Evolutionary conservation across 2,113 vertebrate species (phyloP).

Genomic region (Ibidorhyncha struthersii): DNA sequence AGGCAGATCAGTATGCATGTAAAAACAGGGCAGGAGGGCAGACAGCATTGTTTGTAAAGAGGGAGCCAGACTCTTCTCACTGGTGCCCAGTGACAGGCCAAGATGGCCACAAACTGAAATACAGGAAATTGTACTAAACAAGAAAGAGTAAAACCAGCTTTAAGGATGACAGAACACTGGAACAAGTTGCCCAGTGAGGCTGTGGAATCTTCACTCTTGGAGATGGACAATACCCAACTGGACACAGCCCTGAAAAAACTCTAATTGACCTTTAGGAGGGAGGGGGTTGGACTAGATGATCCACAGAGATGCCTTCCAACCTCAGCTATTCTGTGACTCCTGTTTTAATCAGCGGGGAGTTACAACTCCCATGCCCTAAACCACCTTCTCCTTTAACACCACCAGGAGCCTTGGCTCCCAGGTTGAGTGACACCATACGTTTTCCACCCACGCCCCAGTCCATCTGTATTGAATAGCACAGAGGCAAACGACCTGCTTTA

Average conservation of each 20-base stretch:
- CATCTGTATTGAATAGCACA: neutral
- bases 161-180: neutral
- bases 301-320: neutral
- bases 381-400: neutral
- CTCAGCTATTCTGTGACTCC: neutral
- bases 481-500: neutral
- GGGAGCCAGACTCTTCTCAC: neutral
- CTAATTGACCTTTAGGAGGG: neutral
- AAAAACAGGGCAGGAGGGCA: neutral
- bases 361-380: neutral
- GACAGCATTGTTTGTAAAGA: neutral
- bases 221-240: neutral
- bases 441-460: neutral
- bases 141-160: neutral
- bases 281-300: neutral
- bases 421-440: neutral
- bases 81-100: neutral
- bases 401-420: neutral
- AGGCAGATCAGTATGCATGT: accelerated
- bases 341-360: neutral
- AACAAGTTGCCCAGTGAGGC: neutral
- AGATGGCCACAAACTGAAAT: neutral
- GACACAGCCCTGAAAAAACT: neutral
- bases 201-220: neutral
- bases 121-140: neutral